Base-by-base conservation (phyloP, 2,797 vertebrate genomes). In the Coregonus sp. region DNA sequence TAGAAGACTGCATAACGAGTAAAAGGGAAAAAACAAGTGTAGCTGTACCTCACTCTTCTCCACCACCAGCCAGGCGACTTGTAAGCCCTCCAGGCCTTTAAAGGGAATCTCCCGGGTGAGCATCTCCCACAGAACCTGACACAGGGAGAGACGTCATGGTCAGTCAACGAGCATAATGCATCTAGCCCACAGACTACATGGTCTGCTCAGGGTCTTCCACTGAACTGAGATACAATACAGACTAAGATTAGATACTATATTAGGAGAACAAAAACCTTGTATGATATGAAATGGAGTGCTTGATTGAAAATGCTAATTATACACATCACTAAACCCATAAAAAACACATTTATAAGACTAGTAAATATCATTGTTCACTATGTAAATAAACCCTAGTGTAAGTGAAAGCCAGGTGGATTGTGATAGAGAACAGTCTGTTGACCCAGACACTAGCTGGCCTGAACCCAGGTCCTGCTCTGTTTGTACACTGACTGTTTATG, bases 61-160 rank as follows among this genome's bases (percentile, higher is more conserved):
- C 90, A 99, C 98, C 86, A 99, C 98, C 77, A 99, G 96, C 98
- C 98, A 99, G 92, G 98, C 98, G 93, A 99, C 98, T 92, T 99
- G 98, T 92, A 99, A 93, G 82, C 98, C 98, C 94, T 99, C 98
- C 91, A 99, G 95, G 84, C 98, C 98, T 95, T 99, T 98, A 93
- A 99, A 99, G 80, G 98, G 98, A 88, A 99, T 95, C 92, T 99
- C 98, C 88, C 96, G 95, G 79, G 98, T 99, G 89, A 99, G 94
- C 98, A 99, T 99, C 93, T 99, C 98, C 98, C 98, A 99, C 87
- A 99, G 96, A 93, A 99, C 98, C 98, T 99, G 92, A 82, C n/a
- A 80, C 71, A 88, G 40, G 1, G n/a, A 66, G 25, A 54, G 29
- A 35, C 29, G 9, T 68, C 15, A 51, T 47, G 72, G 35, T 47